Conservation (phyloP, 2,888 invertebrate species). For the Synanthedon myopaeformis region DNA sequence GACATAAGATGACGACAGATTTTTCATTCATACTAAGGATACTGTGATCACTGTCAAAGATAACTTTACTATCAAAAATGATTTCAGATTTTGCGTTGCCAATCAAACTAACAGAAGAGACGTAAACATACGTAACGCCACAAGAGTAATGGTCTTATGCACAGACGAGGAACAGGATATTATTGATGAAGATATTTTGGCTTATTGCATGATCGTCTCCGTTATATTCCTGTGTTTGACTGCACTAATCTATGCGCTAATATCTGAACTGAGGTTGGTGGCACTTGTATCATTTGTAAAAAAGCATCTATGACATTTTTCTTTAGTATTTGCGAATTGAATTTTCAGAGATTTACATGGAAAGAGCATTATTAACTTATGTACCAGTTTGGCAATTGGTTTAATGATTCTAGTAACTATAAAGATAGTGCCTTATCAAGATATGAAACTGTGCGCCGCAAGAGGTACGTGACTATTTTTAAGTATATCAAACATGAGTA, state of each 20-base stretch:
- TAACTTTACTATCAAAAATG: no score
- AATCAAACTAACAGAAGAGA: slow-evolving; percentile 18
- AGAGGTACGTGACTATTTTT: slow-evolving; percentile 28
- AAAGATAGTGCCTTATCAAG: slow-evolving; percentile 29
- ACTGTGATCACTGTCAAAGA: no score
- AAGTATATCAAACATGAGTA: background rate
- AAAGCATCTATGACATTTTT: background rate
- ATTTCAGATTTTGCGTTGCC: slow-evolving; percentile 32
- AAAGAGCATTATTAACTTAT: slow-evolving; percentile 48
- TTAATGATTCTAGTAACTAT: slow-evolving; percentile 32
- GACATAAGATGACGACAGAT: no score
- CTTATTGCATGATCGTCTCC: slow-evolving; percentile 42
- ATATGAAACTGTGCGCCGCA: slow-evolving; percentile 40
- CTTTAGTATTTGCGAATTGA: background rate
- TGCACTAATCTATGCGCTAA: slow-evolving; percentile 28
- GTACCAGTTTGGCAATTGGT: slow-evolving; percentile 34
- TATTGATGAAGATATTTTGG: slow-evolving; percentile 17
- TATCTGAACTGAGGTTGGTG: slow-evolving; percentile 41
- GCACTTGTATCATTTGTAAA: no score
- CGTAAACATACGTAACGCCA: slow-evolving; percentile 10
- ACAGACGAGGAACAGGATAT: slow-evolving; percentile 15
- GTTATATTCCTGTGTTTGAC: slow-evolving; percentile 37
- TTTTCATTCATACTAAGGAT: no score
- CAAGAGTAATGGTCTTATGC: slow-evolving; percentile 21
- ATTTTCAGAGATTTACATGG: slow-evolving; percentile 51